Percentiles rank a stretch among this genome's conserved stretches.
phyloP scores from a whole-genome alignment of 2,113 vertebrate genomes.

The Salvelinus fontinalis region DNA sequence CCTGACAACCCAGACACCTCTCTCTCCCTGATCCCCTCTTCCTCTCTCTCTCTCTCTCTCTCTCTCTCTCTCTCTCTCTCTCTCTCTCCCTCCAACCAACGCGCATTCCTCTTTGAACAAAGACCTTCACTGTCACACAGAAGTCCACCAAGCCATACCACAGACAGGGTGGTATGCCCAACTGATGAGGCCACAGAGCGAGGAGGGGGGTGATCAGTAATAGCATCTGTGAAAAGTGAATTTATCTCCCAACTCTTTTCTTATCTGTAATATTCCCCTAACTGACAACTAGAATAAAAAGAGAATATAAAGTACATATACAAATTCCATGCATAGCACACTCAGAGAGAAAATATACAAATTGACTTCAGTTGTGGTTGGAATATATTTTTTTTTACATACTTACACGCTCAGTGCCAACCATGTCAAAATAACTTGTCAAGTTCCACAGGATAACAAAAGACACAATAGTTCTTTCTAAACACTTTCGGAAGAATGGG shows the following conservation, averaged over 20 bases:
- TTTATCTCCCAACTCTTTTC: no score
- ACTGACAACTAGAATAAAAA: background rate
- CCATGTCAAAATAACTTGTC: no score
- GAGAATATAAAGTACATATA: background rate
- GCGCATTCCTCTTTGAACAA: background rate
- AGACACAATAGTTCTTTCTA: no score
- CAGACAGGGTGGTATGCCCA: background rate
- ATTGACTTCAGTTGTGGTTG: background rate
- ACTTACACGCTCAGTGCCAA: no score
- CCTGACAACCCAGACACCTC: background rate
- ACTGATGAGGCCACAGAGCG: background rate
- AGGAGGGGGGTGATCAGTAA: background rate
- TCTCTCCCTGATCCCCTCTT: background rate
- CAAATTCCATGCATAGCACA: background rate
- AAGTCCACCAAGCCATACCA: background rate
- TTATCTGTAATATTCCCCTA: no score
- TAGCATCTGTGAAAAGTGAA: background rate
- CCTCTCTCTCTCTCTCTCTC: background rate
- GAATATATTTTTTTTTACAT: background rate
- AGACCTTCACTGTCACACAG: slow-evolving; percentile 1
- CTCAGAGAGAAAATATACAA: background rate
- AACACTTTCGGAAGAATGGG: no score
- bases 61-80: background rate
- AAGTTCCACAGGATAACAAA: no score
- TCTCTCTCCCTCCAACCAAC: background rate